Base-by-base conservation (phyloP, 1,140 invertebrate genomes). In the Drosophila tropicalis region DNA sequence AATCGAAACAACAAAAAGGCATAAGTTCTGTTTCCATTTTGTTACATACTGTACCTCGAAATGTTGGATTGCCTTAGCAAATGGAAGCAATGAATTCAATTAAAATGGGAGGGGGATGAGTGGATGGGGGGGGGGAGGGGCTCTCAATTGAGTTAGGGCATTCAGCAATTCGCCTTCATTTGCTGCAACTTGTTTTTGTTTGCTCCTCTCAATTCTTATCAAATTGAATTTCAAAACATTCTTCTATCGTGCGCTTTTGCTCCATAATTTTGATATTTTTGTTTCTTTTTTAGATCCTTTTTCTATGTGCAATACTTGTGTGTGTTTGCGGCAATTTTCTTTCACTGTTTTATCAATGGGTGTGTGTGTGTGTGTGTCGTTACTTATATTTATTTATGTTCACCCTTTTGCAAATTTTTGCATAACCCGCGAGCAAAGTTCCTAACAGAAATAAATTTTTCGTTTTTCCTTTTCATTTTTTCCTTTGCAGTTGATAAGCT, bases 261-360 rank as follows among this genome's bases (percentile, higher is more conserved):
- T 86, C 82, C 77, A 85, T 85, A 85, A 81, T 77, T 84, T 84
- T 22, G 67, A 12, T 47, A 25, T 25, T 60, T 69, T 25, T 70
- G 70, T 77, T 71, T 62, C 17, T 25, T 54, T 47, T 63, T 56
- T 64, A 47, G 39, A 62, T 29, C 29, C 62, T 2, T 34, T 51
- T 51, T 22, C 58, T 25, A 58, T 61, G 5, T 61, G 39, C 39
- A 56, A 19, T 54, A 62, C 47, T 47, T 83, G 3, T 82, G 29
- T 65, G 68, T 67, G 67, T 76, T 64, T 86, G 79, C 79, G 79
- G 82, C 83, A 82, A 87, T 86, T 82, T 89, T 79, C 80, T 75
- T 87, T 78, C 84, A 84, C 80, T 87, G 84, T 87, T 87, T 87
- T 87, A 87, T 87, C 84, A 87, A 87, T 87, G 81, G 89, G 80